Evolutionary conservation across 2,797 vertebrate genomes (phyloP).

Genomic region (Limnodromus scolopaceus): DNA sequence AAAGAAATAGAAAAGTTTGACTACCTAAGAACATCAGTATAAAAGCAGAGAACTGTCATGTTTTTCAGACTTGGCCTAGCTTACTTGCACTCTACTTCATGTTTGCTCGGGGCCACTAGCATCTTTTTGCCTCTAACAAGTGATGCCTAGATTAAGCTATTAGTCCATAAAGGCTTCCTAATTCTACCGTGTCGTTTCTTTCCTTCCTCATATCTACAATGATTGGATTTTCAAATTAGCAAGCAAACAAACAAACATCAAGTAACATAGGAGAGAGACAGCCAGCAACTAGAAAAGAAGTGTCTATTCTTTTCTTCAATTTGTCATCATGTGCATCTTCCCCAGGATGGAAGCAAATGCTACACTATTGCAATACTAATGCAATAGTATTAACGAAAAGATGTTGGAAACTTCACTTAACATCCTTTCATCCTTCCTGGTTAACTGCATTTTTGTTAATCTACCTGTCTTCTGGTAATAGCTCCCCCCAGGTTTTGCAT

Average conservation of each 20-base stretch:
- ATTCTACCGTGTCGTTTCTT: background rate
- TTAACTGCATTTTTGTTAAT: background rate
- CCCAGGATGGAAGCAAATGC: background rate
- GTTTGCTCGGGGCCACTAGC: background rate
- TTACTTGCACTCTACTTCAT: background rate
- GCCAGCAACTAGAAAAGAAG: background rate
- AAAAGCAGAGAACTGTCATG: background rate
- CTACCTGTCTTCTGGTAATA: background rate
- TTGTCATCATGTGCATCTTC: background rate
- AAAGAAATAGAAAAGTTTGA: background rate
- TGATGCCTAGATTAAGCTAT: background rate
- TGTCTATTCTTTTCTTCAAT: background rate
- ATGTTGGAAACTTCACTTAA: background rate
- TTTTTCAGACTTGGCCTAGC: background rate
- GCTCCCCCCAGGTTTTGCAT: background rate
- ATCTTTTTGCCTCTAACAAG: background rate
- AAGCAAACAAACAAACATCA: background rate
- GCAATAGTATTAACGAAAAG: background rate
- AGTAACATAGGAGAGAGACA: background rate
- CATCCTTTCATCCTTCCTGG: background rate
- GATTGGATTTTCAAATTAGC: background rate
- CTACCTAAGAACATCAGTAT: background rate
- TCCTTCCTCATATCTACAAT: background rate
- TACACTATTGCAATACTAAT: background rate
- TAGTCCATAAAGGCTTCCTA: background rate